phyloP scores from a whole-genome alignment of 2,113 vertebrate genomes.

The Triplophysa rosa region DNA sequence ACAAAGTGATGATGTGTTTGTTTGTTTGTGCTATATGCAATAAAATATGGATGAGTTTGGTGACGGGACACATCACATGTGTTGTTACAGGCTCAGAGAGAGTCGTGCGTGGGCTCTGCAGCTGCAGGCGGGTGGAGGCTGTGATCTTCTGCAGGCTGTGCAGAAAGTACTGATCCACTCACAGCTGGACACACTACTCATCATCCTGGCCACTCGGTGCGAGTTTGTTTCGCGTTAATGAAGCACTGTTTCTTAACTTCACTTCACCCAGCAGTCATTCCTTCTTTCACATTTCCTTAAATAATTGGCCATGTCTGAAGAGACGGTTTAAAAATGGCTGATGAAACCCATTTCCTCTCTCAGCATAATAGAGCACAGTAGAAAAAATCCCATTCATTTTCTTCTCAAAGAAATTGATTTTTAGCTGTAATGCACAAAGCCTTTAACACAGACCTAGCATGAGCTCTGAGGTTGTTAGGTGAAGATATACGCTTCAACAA shows the following conservation, averaged over 20 bases:
- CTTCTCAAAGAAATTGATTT: neutral
- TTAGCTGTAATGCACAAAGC: neutral
- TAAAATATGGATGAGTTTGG: neutral
- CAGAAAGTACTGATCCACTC: conserved; percentile 60
- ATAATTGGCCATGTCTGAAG: conserved; percentile 2
- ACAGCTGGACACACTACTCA: conserved; percentile 73
- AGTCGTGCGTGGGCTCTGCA: conserved; percentile 71
- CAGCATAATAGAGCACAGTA: conserved; percentile 1
- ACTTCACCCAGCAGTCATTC: neutral
- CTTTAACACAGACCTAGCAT: neutral
- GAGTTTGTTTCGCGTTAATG: conserved; percentile 3
- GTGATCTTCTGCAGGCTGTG: conserved; percentile 74
- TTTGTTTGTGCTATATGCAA: neutral
- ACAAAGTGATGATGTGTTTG: neutral
- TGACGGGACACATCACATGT: neutral
- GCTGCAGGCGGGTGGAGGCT: conserved; percentile 64
- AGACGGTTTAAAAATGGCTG: conserved; percentile 2
- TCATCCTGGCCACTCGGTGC: conserved; percentile 76
- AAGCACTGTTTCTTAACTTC: conserved; percentile 20
- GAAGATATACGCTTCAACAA: neutral
- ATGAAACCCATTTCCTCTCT: neutral
- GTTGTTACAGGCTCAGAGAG: conserved; percentile 70
- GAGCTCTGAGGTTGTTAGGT: neutral
- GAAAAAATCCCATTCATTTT: neutral
- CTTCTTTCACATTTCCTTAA: neutral